Base-by-base conservation (phyloP, 2,113 vertebrate species). In the Turdus rufiventris region DNA sequence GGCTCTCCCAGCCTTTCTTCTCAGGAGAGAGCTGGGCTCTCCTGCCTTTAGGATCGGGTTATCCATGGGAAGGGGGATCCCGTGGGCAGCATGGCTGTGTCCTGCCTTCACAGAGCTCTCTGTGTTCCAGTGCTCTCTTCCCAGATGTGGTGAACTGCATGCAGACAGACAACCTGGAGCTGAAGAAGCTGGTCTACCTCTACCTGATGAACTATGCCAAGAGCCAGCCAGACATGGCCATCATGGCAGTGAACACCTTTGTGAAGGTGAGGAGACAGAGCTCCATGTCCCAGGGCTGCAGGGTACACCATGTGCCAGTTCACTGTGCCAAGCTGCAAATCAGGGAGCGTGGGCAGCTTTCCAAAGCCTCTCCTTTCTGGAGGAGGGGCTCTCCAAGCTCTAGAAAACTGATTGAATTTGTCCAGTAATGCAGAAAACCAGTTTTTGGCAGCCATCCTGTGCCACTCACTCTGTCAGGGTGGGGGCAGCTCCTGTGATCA, bases 191-290 rank as follows among this genome's bases (percentile, higher is more conserved):
- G 95, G 99, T 99, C 78, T 99, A 99, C 96, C 98, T 99, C 40
- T 99, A 99, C 96, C 97, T 99, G 96, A 99, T 99, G 99, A 99
- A 99, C 97, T 99, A 99, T 1, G 99, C 99, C 96, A 99, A 99
- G 97, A 99, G 99, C 96, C 99, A 99, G 96, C 99, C 99, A 0
- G 99, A 99, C 97, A 99, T 99, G 99, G 99, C 99, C 88, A 99
- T 99, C 90, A 99, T 99, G 99, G 99, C 99, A 6, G 99, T 99
- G 74, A 99, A 99, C 98, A 99, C 99, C 61, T 99, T 99, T 13
- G 99, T 99, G 51, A 99, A 99, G 98, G 99, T 99, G 94, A 95
- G 91, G 48, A 9, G 10, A 31, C 24, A 12, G 50, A 23, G 47
- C 36, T 28, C 15, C 0, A 1, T 26, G n/a, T 36, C 38, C 1